Conservation (phyloP, 2,113 vertebrate genomes). For the Vireo altiloquus region DNA sequence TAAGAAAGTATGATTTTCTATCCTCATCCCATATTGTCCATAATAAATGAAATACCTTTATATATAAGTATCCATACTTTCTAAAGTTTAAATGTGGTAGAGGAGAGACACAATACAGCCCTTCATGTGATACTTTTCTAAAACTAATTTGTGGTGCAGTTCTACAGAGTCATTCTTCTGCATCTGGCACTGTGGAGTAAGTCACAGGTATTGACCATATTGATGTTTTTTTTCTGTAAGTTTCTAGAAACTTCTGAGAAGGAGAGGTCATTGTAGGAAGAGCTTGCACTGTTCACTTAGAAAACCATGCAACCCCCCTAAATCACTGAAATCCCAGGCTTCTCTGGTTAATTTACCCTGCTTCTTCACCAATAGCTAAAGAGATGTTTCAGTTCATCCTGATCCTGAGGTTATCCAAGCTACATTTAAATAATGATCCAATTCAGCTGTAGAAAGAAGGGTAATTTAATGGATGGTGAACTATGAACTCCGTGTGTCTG, state of each 20-base stretch:
- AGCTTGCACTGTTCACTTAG: not conserved
- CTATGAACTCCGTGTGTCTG: not conserved
- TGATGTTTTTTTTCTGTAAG: not conserved
- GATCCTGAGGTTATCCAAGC: not conserved
- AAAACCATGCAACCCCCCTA: not conserved
- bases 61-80: not conserved
- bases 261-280: not conserved
- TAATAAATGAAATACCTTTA: not conserved
- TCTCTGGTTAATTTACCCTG: not conserved
- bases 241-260: not conserved
- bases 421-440: not conserved
- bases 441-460: not conserved
- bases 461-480: not conserved
- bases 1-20: not conserved
- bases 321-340: not conserved
- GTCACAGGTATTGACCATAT: not conserved
- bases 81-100: not conserved
- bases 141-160: not conserved
- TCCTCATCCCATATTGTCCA: not conserved
- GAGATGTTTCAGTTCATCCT: not conserved
- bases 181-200: not conserved
- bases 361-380: not conserved
- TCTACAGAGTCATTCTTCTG: not conserved
- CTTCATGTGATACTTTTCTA: not conserved
- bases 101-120: not conserved